Evolutionary conservation across 2,888 invertebrate genomes (phyloP), one percentile per base, ranked within the genome.

Genomic region (Coelinius sp.): DNA sequence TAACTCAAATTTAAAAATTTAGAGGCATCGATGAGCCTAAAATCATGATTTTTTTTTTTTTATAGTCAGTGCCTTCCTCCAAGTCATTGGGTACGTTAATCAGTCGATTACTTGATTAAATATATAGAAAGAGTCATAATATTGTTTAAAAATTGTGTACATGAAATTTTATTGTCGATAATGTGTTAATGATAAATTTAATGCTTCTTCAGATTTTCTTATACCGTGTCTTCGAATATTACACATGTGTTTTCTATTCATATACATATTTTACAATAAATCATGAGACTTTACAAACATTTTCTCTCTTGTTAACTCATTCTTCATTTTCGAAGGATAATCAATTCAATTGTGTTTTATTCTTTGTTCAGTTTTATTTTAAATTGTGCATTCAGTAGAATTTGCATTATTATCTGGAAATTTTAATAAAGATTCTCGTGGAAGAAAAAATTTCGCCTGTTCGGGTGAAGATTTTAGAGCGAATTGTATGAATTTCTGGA

Each of bases 401-500:
- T n/a, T n/a, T n/a, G n/a, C 38, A 38, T 46, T 14, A 14, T 62
- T 17, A 10, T 20, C 22, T 20, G 35, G 22, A 22, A 62, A 62
- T 41, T 49, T 44, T 22, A 78, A 46, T n/a, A 76, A 62, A 6
- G 74, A 71, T 52, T 78, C 73, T 10, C 76, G 38, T 17, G 76
- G 73, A 20, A 90, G 76, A 49, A 90, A 79, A 80, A 88, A 90
- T 78, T 90, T 89, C 0, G 89, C 89, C 78, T 90, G 90, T 0
- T 88, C 89, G 1, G 90, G 90, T 2, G 85, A 78, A 0, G 88
- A 84, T 44, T 84, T 81, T 41, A 90, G 82, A 4, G 88, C 86
- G 74, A 88, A 89, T 78, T 89, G 87, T 38, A 90, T 89, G 76
- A 90, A 89, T 76, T 89, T 90, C 77, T 89, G 89, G 80, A 89